Conservation (phyloP, 2,113 vertebrate genomes). For the Sardina pilchardus region DNA sequence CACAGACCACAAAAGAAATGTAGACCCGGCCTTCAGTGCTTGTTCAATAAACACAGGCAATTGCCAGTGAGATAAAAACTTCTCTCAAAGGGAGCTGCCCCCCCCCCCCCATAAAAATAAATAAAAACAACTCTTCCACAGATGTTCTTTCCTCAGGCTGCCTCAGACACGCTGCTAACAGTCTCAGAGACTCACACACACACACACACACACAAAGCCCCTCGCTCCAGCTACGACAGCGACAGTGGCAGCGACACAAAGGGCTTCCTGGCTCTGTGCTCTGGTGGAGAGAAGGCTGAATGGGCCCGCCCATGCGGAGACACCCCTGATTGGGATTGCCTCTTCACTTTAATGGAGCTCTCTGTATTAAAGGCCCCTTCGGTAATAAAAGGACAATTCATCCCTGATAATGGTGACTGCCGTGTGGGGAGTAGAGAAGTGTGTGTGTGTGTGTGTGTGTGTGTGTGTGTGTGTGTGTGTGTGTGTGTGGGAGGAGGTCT, state of each 20-base stretch:
- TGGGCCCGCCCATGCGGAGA: not conserved
- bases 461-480: not conserved
- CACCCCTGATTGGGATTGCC: slow-evolving; percentile 7
- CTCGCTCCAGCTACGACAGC: not conserved
- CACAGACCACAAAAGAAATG: not conserved
- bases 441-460: not conserved
- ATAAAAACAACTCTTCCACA: not conserved
- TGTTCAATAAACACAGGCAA: not conserved
- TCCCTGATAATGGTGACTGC: slow-evolving; percentile 7
- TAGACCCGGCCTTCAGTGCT: not conserved
- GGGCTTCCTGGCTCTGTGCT: not conserved
- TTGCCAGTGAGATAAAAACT: not conserved
- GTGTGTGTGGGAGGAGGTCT: not conserved
- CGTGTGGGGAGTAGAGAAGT: not conserved
- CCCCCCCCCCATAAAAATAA: not conserved
- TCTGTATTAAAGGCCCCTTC: not conserved
- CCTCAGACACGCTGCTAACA: not conserved
- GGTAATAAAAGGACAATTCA: slow-evolving; percentile 15
- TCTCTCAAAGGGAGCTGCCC: not conserved
- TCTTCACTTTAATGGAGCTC: not conserved
- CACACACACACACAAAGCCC: not conserved
- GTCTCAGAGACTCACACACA: not conserved
- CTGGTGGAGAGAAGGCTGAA: not conserved
- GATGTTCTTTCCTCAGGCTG: not conserved
- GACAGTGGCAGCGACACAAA: not conserved